A percentile compares a stretch with the other conserved stretches of the same genome.
Conservation (phyloP, 1,140 invertebrate species). For the Samia ricini region DNA sequence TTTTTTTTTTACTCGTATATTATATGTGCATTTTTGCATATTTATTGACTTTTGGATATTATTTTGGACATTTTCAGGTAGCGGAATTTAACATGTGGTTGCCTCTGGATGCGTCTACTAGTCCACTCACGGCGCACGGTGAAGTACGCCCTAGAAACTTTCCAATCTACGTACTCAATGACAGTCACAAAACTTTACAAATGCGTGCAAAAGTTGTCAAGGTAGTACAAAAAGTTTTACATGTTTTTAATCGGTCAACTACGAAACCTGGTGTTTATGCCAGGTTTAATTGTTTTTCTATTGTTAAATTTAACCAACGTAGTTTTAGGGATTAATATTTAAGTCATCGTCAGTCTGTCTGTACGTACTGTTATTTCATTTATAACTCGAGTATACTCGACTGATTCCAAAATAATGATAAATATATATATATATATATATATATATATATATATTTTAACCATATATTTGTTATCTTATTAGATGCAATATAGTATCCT, state of each 20-base stretch:
- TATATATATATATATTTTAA: no score
- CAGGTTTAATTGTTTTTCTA: neutral
- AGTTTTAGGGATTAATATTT: no score
- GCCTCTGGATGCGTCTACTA: conserved; percentile 74
- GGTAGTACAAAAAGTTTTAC: conserved; percentile 44
- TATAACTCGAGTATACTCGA: no score
- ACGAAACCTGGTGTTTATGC: conserved; percentile 7
- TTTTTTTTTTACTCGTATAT: no score
- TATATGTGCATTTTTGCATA: neutral
- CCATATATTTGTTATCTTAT: no score
- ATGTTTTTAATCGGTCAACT: no score
- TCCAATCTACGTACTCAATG: conserved; percentile 93
- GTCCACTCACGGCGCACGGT: conserved; percentile 78
- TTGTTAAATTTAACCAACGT: no score
- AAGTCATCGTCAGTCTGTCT: no score
- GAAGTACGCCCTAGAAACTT: conserved; percentile 88
- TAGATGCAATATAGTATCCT: no score
- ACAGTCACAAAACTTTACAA: conserved; percentile 94
- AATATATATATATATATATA: no score
- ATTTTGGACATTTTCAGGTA: conserved; percentile 66
- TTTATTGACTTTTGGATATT: neutral
- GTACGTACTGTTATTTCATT: no score
- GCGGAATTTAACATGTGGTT: conserved; percentile 98
- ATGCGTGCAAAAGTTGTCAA: conserved; percentile 87
- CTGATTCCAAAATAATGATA: no score